Evolutionary conservation across 2,113 vertebrate species (phyloP).

Genomic region (Cromileptes altivelis): DNA sequence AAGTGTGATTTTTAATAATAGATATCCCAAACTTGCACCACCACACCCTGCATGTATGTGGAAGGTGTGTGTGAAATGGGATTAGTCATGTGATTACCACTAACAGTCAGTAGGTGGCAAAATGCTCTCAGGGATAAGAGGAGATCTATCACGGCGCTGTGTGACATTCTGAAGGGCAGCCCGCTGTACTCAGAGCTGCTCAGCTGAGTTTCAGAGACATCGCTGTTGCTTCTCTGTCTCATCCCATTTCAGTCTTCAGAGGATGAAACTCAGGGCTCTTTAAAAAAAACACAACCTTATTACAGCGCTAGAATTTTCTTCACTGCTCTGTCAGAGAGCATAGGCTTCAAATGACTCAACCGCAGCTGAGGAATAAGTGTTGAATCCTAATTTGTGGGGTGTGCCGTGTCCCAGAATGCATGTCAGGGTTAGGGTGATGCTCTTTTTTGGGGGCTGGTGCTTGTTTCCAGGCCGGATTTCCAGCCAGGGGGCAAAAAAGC

Average conservation of each 20-base stretch:
- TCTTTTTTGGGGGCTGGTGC: neutral
- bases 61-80: neutral
- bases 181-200: neutral
- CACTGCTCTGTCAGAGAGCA: constrained; percentile 1
- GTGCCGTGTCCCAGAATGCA: neutral
- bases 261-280: constrained; percentile 13
- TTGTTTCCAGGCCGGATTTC: neutral
- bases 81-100: constrained; percentile 72
- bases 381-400: constrained; percentile 12
- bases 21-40: fast-evolving
- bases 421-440: neutral
- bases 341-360: constrained; percentile 25
- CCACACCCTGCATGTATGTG: neutral
- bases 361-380: neutral
- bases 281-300: constrained; percentile 23
- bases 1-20: neutral
- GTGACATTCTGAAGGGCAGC: constrained; percentile 53
- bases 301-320: constrained; percentile 1
- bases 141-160: constrained; percentile 21
- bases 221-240: constrained; percentile 42
- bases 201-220: constrained; percentile 47
- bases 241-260: constrained; percentile 23
- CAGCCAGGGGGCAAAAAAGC: neutral
- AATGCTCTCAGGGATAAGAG: constrained; percentile 74
- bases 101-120: constrained; percentile 83